Evolutionary conservation across 2,113 vertebrate species (phyloP), one percentile per base, ranked within the genome.

Genomic region (Anolis carolinensis): DNA sequence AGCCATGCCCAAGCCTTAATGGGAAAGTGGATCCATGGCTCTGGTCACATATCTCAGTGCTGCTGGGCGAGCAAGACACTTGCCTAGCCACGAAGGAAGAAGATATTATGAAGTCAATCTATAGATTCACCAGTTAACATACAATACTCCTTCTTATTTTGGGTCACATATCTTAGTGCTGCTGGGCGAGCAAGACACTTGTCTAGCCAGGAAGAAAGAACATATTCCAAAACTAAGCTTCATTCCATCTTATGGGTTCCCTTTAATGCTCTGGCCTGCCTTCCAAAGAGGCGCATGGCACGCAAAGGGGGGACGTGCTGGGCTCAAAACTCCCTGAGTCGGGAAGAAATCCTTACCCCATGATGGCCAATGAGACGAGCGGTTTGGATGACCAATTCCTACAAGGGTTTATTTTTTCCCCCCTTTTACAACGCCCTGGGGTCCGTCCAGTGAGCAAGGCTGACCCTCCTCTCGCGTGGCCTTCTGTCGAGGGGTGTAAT

Each of bases 341-440:
- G 67, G 76, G 71, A 80, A 75, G 80, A 91, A 84, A 89, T 93
- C 79, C 96, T 96, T 96, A 96, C 96, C 96, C 96, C 95, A 96
- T 95, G 93, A 95, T 95, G 95, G 91, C 92, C 93, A 93, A 13
- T 21, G 91, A 92, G 93, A 92, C 93, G 93, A 86, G 92, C 87
- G 84, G 82, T 90, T 89, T 85, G 67, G 88, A 84, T 63, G 87
- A 86, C 88, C 88, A 86, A 88, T 89, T 93, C 50, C 79, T 81
- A 86, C 87, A 86, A 81, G 84, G 84, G 89, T 87, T 79, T 89
- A 81, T 71, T 65, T 81, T 87, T 82, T 55, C 52, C 52, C 86
- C 55, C 81, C 92, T n/a, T n/a, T n/a, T n/a, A n/a, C n/a, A 90
- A 83, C 52, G 89, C 52, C 52, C 16, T 10, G 52, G 52, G 52